These are phyloP conservation scores for Aratinga solstitialis DNA, from an alignment of 2,797 vertebrate species.

Conservation along the genomic window DNA sequence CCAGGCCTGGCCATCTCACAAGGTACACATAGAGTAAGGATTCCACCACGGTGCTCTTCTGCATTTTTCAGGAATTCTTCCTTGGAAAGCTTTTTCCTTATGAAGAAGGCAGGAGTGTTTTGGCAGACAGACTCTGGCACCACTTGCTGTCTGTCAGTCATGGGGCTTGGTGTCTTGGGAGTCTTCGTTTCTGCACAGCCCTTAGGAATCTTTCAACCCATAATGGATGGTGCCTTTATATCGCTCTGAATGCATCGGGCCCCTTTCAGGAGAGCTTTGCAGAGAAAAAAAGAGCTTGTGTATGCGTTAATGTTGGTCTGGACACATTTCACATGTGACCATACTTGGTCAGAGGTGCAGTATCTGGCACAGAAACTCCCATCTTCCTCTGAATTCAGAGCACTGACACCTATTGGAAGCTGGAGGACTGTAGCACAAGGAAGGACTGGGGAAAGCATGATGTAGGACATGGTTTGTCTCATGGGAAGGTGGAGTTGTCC, in stretches of 20 bases:
- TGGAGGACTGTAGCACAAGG: not conserved
- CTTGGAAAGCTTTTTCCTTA: not conserved
- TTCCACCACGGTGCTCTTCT: not conserved
- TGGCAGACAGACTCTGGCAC: not conserved
- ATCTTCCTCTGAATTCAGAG: not conserved
- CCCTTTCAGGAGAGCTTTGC: not conserved
- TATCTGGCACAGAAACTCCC: not conserved
- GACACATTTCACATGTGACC: not conserved
- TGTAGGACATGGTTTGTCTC: not conserved
- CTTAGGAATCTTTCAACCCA: not conserved
- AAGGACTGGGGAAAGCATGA: not conserved
- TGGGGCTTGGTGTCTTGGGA: not conserved
- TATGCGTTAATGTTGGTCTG: not conserved
- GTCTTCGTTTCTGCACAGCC: not conserved
- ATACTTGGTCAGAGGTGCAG: not conserved
- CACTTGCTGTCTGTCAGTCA: not conserved
- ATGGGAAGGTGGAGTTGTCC: not conserved
- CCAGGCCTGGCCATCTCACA: not conserved
- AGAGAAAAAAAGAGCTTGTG: not conserved
- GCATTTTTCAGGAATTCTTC: not conserved
- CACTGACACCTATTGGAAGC: not conserved
- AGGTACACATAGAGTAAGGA: not conserved
- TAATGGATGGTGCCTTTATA: not conserved
- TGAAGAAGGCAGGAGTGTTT: not conserved
- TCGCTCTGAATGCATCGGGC: rapidly evolving